Evolutionary conservation across 2,888 invertebrate species (phyloP), one percentile per base, ranked within the genome.

Genomic region (Plebejus melissa): DNA sequence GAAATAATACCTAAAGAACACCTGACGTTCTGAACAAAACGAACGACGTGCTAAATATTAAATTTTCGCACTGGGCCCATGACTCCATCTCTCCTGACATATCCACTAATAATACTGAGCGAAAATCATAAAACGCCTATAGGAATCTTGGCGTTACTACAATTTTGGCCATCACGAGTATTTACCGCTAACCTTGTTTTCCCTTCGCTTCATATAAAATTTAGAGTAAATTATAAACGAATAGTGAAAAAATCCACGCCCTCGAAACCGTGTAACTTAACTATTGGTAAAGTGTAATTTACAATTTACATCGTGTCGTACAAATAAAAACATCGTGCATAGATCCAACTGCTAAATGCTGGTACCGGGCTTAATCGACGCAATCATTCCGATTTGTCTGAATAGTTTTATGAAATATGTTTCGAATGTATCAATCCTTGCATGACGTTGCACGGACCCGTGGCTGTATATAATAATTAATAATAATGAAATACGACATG

Each of bases 161-260:
- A 89, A 89, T 89, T 91, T 91, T 91, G 90, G 90, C 90, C 90
- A 86, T 88, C 88, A 84, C 85, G 91, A 91, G 90, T 90, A 88
- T 69, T 75, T 75, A 75, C 71, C 58, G 41, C 75, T 75, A 75
- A 75, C 58, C 58, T 70, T 70, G 75, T 69, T 70, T 75, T 32
- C 32, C 60, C 65, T 46, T 74, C 74, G 69, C 60, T 69, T 69
- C 65, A 50, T 74, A 74, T n/a, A 74, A 74, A 74, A 65, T 70
- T 54, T 38, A 41, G 28, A 75, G 57, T 70, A 32, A 65, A 74
- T 74, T 38, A 36, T 32, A 74, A 69, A 69, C 41, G 16, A 65
- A 65, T 65, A 36, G 32, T 36, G 65, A 36, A 65, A 32, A 65
- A 65, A 65, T 13, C 65, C 65, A 65, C 65, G 65, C 65, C 32